Percentiles rank a stretch among this genome's conserved stretches.
Conservation (phyloP, 2,113 vertebrate species). For the Rallus limicola region DNA sequence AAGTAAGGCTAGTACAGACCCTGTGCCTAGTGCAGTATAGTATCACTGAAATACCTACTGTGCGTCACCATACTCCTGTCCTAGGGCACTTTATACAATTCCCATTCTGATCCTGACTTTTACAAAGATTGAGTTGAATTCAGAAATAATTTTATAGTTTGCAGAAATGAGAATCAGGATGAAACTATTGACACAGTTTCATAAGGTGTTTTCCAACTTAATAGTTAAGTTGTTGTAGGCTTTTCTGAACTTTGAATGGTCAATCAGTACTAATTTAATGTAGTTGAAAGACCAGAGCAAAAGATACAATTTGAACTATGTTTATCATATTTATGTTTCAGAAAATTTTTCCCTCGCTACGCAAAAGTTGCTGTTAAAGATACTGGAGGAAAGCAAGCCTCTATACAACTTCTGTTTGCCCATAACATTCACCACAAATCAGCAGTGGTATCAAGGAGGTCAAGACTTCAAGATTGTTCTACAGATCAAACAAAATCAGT, state of each 20-base stretch:
- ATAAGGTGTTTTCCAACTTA: background rate
- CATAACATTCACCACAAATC: constrained; percentile 37
- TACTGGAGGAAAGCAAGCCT: constrained; percentile 24
- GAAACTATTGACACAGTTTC: background rate
- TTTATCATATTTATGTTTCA: background rate
- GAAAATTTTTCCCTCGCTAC: constrained; percentile 6
- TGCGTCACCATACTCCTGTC: background rate
- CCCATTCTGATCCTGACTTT: background rate
- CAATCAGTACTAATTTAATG: background rate
- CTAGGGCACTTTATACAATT: background rate
- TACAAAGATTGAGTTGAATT: background rate
- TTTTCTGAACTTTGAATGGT: background rate
- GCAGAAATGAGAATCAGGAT: background rate
- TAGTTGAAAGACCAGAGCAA: background rate
- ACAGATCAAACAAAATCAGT: constrained; percentile 73
- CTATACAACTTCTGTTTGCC: constrained; percentile 40
- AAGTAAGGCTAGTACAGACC: background rate
- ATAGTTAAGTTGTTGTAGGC: background rate
- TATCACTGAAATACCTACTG: background rate
- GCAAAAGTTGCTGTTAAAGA: constrained; percentile 32
- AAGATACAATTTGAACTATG: background rate
- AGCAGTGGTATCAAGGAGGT: constrained; percentile 54
- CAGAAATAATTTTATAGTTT: background rate
- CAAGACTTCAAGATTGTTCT: constrained; percentile 62
- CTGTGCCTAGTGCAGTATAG: background rate